These are phyloP conservation scores for Drosophila ercepeae DNA, from an alignment of 1,140 invertebrate genomes.

Conservation along the genomic window DNA sequence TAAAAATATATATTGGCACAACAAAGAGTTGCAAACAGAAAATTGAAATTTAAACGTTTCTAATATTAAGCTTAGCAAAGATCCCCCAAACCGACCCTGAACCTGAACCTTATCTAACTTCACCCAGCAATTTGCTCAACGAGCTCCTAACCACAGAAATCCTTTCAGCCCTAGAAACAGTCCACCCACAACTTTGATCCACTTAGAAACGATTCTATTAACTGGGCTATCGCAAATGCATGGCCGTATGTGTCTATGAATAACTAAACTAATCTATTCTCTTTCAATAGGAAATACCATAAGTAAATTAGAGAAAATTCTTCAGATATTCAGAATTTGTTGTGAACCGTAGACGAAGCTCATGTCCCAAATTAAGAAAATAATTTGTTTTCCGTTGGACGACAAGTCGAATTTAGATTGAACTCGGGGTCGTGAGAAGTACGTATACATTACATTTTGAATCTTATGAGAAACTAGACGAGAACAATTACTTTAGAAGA, in stretches of 20 bases:
- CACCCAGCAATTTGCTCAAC: constrained; percentile 4
- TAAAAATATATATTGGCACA: constrained; percentile 72
- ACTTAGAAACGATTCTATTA: constrained; percentile 34
- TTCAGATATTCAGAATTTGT: constrained; percentile 38
- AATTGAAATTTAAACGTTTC: constrained; percentile 19
- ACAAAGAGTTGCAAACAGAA: constrained; percentile 46
- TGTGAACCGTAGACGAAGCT: constrained; percentile 38
- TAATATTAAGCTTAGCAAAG: constrained; percentile 32
- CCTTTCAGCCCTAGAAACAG: constrained; percentile 7
- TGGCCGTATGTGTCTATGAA: constrained; percentile 59
- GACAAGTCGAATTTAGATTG: constrained; percentile 41
- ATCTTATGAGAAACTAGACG: constrained; percentile 57
- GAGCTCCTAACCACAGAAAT: neutral
- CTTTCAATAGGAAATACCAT: constrained; percentile 40
- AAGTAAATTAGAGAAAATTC: constrained; percentile 56
- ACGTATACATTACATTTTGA: constrained; percentile 26
- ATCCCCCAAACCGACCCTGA: neutral
- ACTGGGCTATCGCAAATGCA: constrained; percentile 50
- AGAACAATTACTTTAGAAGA: constrained; percentile 50
- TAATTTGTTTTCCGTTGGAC: constrained; percentile 14
- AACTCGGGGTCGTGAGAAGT: constrained; percentile 18
- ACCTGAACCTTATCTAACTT: constrained; percentile 21
- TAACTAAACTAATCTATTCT: constrained; percentile 28
- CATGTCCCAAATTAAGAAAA: constrained; percentile 19
- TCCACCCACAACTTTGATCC: constrained; percentile 21